phyloP scores from a whole-genome alignment of 2,888 invertebrate genomes.

The Sycophila texana region DNA sequence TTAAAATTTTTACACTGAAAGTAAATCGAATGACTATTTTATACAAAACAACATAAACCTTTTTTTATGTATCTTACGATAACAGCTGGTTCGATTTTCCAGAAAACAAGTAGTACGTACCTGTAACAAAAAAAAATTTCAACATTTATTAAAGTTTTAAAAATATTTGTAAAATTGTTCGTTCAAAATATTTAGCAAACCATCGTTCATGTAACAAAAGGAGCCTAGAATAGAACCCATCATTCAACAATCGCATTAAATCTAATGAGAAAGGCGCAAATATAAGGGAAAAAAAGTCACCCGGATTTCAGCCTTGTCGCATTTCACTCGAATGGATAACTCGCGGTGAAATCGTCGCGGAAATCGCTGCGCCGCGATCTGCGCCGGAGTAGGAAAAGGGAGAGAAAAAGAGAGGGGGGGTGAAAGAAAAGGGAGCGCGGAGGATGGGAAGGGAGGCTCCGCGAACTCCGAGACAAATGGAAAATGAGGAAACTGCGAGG shows the following conservation, averaged over 20 bases:
- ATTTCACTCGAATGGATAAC: constrained; percentile 52
- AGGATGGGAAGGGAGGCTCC: constrained; percentile 26
- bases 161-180: too few species aligned
- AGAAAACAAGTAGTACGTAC: constrained; percentile 3
- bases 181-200: too few species aligned
- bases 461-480: constrained; percentile 46
- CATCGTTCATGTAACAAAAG: too few species aligned
- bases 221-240: too few species aligned
- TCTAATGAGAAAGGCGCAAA: background rate
- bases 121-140: constrained; percentile 29
- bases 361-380: constrained; percentile 42
- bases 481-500: constrained; percentile 53
- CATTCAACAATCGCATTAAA: background rate
- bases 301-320: constrained; percentile 43
- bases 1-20: too few species aligned
- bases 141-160: background rate
- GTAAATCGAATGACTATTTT: too few species aligned
- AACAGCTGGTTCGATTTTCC: background rate
- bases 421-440: constrained; percentile 3
- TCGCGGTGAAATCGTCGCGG: constrained; percentile 38
- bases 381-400: background rate
- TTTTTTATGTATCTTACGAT: background rate
- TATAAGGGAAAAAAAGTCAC: constrained; percentile 2
- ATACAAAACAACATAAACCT: too few species aligned
- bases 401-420: background rate